A percentile compares a stretch with the other conserved stretches of the same genome.
Evolutionary conservation across 64 coral and sea anemone species (phyloP).

Genomic region (Montipora foliosa): DNA sequence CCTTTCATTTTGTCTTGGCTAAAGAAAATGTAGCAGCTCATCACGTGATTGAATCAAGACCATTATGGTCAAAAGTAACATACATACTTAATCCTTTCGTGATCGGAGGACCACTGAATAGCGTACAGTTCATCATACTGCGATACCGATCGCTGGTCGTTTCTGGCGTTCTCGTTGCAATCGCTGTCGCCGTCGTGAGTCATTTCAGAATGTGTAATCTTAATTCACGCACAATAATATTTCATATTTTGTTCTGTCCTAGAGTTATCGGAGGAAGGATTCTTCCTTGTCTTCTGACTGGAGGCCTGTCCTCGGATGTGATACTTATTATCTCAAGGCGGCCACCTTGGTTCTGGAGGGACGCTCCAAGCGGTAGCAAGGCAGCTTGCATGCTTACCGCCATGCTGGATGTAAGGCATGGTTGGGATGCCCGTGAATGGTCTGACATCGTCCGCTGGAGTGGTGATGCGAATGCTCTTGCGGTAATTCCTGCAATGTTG

Average conservation of each 20-base stretch:
- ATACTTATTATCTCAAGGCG: slow-evolving; percentile 21
- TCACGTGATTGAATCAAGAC: no score
- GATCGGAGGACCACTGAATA: no score
- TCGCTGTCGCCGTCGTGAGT: no score
- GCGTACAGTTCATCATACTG: no score
- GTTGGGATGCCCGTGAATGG: background rate
- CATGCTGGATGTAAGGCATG: background rate
- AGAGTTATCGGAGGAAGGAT: slow-evolving; percentile 17
- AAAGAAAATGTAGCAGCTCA: no score
- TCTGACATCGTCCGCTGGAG: background rate
- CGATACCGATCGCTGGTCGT: no score
- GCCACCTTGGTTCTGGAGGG: slow-evolving; percentile 9
- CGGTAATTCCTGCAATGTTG: no score
- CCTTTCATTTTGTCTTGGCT: no score
- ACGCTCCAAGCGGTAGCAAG: slow-evolving; percentile 15
- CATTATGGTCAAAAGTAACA: no score
- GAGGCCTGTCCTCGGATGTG: slow-evolving; percentile 15
- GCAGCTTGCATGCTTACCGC: slow-evolving; percentile 19
- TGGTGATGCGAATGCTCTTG: background rate
- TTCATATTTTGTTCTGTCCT: background rate
- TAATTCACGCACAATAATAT: background rate
- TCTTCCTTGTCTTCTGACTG: background rate
- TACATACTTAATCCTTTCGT: no score
- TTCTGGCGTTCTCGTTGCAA: no score
- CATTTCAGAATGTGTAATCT: no score